Evolutionary conservation across 2,888 invertebrate genomes (phyloP).

Genomic region (Ceraclea dissimilis): DNA sequence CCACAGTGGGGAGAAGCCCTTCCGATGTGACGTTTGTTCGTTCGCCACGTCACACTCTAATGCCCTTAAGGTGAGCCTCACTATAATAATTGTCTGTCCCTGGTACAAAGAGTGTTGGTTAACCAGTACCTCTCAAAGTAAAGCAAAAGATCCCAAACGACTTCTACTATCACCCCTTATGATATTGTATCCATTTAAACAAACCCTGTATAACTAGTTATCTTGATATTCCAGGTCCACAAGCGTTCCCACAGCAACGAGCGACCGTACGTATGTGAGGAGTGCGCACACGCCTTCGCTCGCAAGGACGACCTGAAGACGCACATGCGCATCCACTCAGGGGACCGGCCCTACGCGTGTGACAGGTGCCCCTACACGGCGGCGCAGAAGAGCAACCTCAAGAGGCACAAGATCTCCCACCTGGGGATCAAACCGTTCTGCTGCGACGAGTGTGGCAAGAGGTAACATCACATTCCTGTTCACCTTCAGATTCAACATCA

Average conservation of each 20-base stretch:
- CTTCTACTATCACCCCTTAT: too few relatives aligned
- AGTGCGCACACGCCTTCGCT: background rate
- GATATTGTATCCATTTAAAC: too few relatives aligned
- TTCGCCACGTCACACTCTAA: constrained; percentile 6
- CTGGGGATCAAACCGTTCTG: background rate
- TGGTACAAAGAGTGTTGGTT: too few relatives aligned
- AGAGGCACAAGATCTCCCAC: background rate
- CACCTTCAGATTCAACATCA: too few relatives aligned
- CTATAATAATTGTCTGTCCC: too few relatives aligned
- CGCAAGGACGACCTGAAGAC: constrained; percentile 4
- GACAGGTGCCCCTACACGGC: constrained; percentile 2
- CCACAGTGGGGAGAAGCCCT: constrained; percentile 5
- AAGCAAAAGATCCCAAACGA: too few relatives aligned
- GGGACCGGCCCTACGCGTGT: background rate
- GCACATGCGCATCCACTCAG: background rate
- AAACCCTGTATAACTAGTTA: too few relatives aligned
- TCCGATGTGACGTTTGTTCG: background rate
- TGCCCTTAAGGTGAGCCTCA: constrained; percentile 4
- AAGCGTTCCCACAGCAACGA: background rate
- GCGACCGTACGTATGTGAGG: background rate
- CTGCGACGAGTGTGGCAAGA: constrained; percentile 5
- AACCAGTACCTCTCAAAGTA: too few relatives aligned
- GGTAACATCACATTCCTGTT: background rate
- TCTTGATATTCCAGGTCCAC: background rate
- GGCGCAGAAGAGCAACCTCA: constrained; percentile 2